phyloP scores from a whole-genome alignment of 64 coral and sea anemone species.

The Dendronephthya gigantea region DNA sequence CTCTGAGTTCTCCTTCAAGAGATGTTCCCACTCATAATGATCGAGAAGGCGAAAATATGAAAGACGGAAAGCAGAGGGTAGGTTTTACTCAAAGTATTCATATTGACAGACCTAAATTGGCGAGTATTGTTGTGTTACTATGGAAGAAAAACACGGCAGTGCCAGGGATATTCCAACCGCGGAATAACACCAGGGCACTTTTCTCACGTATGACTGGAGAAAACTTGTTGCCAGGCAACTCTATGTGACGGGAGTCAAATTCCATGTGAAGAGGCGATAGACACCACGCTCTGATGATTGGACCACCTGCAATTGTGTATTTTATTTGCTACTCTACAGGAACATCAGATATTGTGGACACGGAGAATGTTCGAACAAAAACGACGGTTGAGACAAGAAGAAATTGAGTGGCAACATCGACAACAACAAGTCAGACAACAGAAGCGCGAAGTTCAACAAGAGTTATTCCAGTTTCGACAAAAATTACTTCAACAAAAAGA shows the following conservation, averaged over 20 bases:
- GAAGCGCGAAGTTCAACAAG: constrained; percentile 7
- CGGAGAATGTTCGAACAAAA: constrained; percentile 1
- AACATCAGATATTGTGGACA: constrained; percentile 12
- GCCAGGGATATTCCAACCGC: too few relatives aligned
- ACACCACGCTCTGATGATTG: background rate
- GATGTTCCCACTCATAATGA: background rate
- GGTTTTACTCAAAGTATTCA: background rate
- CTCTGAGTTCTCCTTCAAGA: background rate
- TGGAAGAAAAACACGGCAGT: too few relatives aligned
- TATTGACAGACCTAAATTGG: too few relatives aligned
- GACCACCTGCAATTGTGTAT: background rate
- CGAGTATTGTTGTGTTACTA: too few relatives aligned
- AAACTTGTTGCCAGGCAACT: too few relatives aligned
- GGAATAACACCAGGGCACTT: too few relatives aligned
- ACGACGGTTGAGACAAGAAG: background rate
- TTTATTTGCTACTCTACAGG: background rate
- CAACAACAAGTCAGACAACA: constrained; percentile 15
- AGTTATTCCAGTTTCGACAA: constrained; percentile 11
- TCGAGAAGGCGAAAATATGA: background rate
- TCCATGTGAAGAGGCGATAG: too few relatives aligned
- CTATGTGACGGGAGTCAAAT: too few relatives aligned
- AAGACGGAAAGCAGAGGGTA: background rate
- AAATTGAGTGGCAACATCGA: constrained; percentile 10
- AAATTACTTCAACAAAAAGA: constrained; percentile 15
- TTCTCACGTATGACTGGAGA: too few relatives aligned